These are phyloP conservation scores for Sphecodes monilicornis DNA, from an alignment of 2,888 invertebrate genomes.

Conservation along the genomic window DNA sequence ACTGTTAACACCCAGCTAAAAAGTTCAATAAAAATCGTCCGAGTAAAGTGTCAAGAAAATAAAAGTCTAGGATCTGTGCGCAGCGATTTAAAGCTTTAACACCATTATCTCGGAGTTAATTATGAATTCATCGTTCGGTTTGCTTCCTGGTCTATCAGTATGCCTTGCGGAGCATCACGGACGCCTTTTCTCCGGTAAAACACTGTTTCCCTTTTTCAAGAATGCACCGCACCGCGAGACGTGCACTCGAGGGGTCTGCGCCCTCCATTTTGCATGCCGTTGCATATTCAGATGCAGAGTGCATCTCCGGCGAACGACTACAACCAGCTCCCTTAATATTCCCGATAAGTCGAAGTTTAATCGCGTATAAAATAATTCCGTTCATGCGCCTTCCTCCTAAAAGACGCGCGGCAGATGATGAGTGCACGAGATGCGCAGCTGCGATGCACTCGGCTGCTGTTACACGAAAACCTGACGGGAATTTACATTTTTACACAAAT, in stretches of 20 bases:
- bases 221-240: background rate
- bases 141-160: background rate
- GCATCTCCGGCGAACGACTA: conserved; percentile 36
- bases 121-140: conserved; percentile 3
- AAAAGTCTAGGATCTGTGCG: too few relatives aligned
- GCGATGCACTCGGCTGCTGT: background rate
- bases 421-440: background rate
- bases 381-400: background rate
- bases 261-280: conserved; percentile 7
- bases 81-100: background rate
- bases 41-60: too few relatives aligned
- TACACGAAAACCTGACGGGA: background rate
- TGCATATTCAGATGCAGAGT: conserved; percentile 26
- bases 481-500: background rate
- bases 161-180: background rate
- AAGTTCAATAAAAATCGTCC: too few relatives aligned
- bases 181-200: background rate
- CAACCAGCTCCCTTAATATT: background rate
- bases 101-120: background rate
- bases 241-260: background rate
- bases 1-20: too few relatives aligned
- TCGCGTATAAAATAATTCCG: conserved; percentile 43
- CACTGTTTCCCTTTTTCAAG: conserved; percentile 12
- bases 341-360: conserved; percentile 48
- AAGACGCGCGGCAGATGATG: background rate